phyloP scores from a whole-genome alignment of 2,797 vertebrate species.

The Gallinago stenura region DNA sequence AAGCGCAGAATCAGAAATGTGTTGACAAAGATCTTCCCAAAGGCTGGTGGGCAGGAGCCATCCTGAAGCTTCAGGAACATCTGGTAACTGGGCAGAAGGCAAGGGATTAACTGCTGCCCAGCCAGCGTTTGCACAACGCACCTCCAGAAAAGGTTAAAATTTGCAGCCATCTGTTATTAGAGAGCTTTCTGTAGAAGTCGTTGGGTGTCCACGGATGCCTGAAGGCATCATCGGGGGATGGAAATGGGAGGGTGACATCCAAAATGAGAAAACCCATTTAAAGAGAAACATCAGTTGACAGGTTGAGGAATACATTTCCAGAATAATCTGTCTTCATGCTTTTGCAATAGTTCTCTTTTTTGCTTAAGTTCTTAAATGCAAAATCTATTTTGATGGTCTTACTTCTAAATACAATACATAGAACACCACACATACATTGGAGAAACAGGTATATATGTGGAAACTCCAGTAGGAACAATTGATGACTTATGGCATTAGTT shows the following conservation, averaged over 20 bases:
- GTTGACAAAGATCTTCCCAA: neutral
- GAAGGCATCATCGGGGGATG: conserved; percentile 63
- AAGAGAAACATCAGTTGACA: neutral
- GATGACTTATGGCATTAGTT: neutral
- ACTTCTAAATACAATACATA: neutral
- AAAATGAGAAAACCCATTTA: conserved; percentile 54
- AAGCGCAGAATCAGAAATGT: neutral
- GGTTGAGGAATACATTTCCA: neutral
- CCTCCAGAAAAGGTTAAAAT: conserved; percentile 70
- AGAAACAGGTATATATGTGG: neutral
- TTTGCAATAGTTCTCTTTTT: neutral
- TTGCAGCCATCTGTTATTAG: conserved; percentile 72
- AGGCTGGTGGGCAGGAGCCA: neutral
- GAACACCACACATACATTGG: neutral
- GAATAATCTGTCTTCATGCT: neutral
- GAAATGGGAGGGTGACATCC: neutral
- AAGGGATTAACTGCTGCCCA: conserved; percentile 65
- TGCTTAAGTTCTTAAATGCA: neutral
- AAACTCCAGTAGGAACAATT: neutral
- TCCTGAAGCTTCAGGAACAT: conserved; percentile 51
- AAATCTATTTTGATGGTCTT: neutral
- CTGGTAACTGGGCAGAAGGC: conserved; percentile 51
- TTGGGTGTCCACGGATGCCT: conserved; percentile 65
- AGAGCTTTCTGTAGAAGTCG: conserved; percentile 60
- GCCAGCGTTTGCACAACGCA: conserved; percentile 27